Conservation (phyloP, 2,113 vertebrate genomes). For the Pelmatolapia mariae region DNA sequence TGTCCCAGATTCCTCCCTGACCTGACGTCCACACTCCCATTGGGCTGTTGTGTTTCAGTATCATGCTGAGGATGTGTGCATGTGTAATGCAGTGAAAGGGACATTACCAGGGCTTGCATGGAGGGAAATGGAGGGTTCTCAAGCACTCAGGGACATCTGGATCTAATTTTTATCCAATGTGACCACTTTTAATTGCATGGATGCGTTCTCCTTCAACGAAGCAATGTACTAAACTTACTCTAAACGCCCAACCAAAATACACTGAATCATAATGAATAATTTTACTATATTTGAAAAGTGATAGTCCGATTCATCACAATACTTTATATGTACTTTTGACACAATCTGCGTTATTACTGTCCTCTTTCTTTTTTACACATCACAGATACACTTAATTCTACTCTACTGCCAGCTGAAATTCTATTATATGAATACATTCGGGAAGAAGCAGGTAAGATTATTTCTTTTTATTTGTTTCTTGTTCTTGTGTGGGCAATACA, state of each 20-base stretch:
- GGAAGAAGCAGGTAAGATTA: not conserved
- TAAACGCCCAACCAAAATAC: not conserved
- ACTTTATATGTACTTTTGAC: not conserved
- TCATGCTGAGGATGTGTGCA: constrained; percentile 16
- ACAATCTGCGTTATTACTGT: not conserved
- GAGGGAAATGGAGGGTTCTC: not conserved
- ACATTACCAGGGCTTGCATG: constrained; percentile 10
- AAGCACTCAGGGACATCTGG: not conserved
- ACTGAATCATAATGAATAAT: not conserved
- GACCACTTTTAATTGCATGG: not conserved
- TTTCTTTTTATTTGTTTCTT: not conserved
- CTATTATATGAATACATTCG: not conserved
- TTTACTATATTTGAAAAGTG: not conserved
- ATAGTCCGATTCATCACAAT: not conserved
- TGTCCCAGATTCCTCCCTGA: not conserved
- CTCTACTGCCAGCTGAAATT: not conserved
- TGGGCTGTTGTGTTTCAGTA: constrained; percentile 11
- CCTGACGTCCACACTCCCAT: constrained; percentile 28
- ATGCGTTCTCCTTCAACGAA: accelerated
- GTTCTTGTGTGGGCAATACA: not conserved
- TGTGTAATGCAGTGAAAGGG: constrained; percentile 39
- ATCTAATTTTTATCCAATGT: not conserved
- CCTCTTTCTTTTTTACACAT: not conserved
- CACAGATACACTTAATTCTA: not conserved
- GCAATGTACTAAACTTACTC: not conserved